phyloP scores from a whole-genome alignment of 1,140 invertebrate genomes.

The Drosophila asahinai region DNA sequence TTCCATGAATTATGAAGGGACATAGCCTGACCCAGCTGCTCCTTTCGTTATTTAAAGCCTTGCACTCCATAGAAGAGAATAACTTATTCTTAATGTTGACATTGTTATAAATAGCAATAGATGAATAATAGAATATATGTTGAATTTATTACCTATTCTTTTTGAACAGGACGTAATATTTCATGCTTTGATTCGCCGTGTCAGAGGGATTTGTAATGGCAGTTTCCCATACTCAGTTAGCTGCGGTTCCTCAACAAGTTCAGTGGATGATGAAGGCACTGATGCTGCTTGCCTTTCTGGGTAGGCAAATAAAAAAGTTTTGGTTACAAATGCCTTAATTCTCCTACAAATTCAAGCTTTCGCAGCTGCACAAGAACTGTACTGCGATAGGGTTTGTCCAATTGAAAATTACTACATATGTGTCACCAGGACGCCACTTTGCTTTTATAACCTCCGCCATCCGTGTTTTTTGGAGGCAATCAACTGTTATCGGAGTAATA shows the following conservation, averaged over 20 bases:
- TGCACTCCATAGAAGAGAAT: conserved; percentile 12
- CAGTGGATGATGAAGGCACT: background rate
- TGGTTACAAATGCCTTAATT: background rate
- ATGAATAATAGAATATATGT: conserved; percentile 1
- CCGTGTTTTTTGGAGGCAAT: too few species aligned
- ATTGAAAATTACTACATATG: too few species aligned
- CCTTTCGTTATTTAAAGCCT: conserved; percentile 5
- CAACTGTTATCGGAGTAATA: too few species aligned
- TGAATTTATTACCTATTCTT: background rate
- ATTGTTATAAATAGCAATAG: conserved; percentile 10
- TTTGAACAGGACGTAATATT: background rate
- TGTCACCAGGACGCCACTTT: too few species aligned
- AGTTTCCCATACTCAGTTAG: background rate
- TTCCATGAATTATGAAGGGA: conserved; percentile 44
- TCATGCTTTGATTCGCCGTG: background rate
- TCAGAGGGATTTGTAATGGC: background rate
- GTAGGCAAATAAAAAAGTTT: background rate
- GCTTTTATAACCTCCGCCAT: too few species aligned
- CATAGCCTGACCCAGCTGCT: conserved; percentile 29
- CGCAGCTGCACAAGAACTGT: too few species aligned
- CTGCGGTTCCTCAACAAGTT: background rate
- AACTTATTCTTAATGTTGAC: conserved; percentile 19
- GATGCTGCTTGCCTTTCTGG: background rate
- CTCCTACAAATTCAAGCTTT: background rate
- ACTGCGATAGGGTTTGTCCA: too few species aligned